These are phyloP conservation scores for Hypena proboscidalis DNA, from an alignment of 2,888 invertebrate genomes.

Conservation along the genomic window DNA sequence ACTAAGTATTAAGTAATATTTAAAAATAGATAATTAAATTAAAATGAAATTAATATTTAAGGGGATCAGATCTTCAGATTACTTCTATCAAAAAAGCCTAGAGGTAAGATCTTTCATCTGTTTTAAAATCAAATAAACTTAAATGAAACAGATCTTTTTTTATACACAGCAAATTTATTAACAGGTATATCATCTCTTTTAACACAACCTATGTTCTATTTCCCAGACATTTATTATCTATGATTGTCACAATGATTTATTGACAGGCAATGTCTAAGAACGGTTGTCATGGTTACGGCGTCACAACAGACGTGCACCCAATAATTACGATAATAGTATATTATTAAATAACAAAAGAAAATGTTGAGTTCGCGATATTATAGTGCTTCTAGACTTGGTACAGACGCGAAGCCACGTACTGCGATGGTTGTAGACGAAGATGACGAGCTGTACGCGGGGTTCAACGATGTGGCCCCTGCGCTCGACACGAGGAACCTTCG, in stretches of 20 bases:
- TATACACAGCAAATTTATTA: too few relatives aligned
- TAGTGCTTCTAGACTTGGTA: constrained; percentile 69
- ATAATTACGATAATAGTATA: constrained; percentile 11
- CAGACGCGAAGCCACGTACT: constrained; percentile 70
- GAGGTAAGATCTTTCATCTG: too few relatives aligned
- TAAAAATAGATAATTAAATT: too few relatives aligned
- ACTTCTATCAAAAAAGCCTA: too few relatives aligned
- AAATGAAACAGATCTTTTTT: too few relatives aligned
- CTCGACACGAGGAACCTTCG: constrained; percentile 88
- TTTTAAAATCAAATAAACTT: too few relatives aligned
- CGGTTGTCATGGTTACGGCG: constrained; percentile 71
- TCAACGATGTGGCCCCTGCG: constrained; percentile 88
- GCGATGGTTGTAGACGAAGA: constrained; percentile 80
- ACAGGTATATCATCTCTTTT: too few relatives aligned
- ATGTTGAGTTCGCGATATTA: constrained; percentile 78
- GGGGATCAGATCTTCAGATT: too few relatives aligned
- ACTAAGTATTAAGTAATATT: too few relatives aligned
- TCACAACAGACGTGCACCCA: constrained; percentile 68
- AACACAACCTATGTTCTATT: too few relatives aligned
- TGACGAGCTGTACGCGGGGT: constrained; percentile 88
- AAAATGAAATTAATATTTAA: too few relatives aligned
- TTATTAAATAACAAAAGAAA: constrained; percentile 13
- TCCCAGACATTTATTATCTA: too few relatives aligned
- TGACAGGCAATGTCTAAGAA: constrained; percentile 10
- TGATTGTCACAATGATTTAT: not conserved